Conservation (phyloP, 2,797 vertebrate genomes). For the Nothura maculosa region DNA sequence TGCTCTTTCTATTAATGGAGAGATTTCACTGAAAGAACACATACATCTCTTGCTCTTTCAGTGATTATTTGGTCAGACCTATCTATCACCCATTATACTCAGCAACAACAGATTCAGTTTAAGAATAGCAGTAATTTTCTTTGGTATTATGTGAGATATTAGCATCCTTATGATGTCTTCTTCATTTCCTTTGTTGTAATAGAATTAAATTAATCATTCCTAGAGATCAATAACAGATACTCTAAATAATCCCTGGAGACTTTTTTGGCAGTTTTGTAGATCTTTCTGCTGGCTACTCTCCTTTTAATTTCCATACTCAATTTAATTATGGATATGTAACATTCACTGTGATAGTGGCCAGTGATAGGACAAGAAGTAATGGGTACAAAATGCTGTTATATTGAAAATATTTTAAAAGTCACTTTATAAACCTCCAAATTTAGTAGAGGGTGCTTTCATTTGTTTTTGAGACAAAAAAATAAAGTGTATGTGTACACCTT, state of each 20-base stretch:
- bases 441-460: neutral
- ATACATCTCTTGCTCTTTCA: neutral
- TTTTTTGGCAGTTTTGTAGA: neutral
- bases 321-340: neutral
- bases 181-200: neutral
- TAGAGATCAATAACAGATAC: neutral
- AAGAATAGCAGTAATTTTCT: neutral
- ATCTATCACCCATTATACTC: neutral
- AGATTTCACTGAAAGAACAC: neutral
- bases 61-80: neutral
- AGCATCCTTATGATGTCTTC: neutral
- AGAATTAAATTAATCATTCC: neutral
- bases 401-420: neutral
- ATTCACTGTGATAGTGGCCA: neutral
- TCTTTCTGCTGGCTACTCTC: neutral
- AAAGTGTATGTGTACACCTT: neutral
- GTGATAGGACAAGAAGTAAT: no score
- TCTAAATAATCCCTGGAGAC: neutral
- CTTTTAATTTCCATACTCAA: neutral
- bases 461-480: neutral
- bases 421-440: neutral
- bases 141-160: neutral
- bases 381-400: neutral
- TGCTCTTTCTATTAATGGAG: neutral
- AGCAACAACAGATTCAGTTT: neutral